phyloP scores from a whole-genome alignment of 2,113 vertebrate species.

The Phalacrocorax brasilianus region DNA sequence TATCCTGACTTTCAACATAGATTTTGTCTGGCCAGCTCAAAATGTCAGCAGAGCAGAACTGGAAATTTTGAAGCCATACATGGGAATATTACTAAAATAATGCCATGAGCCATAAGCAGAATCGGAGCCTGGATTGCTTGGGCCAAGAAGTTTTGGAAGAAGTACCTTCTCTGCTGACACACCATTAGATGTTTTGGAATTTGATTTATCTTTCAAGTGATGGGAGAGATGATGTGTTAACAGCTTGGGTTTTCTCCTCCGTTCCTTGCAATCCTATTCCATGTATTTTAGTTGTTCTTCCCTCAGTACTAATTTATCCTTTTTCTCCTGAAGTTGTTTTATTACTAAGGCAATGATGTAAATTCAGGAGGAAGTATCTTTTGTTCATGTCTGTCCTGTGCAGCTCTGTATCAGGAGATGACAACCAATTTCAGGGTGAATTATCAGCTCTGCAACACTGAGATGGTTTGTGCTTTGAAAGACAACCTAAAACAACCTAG shows the following conservation, averaged over 20 bases:
- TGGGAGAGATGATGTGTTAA: background rate
- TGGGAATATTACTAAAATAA: background rate
- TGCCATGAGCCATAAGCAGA: background rate
- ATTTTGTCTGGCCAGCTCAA: background rate
- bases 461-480: background rate
- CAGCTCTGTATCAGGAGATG: background rate
- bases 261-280: background rate
- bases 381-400: background rate
- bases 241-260: background rate
- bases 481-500: background rate
- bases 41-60: background rate
- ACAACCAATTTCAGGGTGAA: background rate
- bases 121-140: background rate
- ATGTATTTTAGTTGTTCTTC: background rate
- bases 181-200: background rate
- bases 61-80: background rate
- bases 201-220: background rate
- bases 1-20: background rate
- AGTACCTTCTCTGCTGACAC: background rate
- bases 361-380: background rate
- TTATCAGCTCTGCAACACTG: background rate
- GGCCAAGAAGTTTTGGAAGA: background rate
- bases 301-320: background rate
- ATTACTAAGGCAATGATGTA: background rate
- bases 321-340: background rate